These are phyloP conservation scores for Siniperca scherzeri DNA, from an alignment of 2,797 vertebrate genomes.

Conservation along the genomic window DNA sequence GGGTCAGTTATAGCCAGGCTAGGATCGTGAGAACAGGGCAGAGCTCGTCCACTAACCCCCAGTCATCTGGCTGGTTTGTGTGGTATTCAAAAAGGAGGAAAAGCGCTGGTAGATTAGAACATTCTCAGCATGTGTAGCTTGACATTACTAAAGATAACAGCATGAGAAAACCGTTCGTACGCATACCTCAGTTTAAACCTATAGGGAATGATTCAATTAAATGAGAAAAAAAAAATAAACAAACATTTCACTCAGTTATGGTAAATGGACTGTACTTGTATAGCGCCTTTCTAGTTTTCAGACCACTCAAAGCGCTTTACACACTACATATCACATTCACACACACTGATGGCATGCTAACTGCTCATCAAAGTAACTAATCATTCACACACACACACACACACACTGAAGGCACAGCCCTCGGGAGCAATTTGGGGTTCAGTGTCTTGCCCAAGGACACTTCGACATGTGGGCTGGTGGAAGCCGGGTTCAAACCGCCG, in stretches of 20 bases:
- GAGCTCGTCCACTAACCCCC: slow-evolving; percentile 84
- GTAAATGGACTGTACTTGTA: no score
- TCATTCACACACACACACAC: no score
- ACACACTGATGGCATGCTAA: no score
- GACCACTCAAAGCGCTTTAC: no score
- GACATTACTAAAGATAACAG: slow-evolving; percentile 97
- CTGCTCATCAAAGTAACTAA: no score
- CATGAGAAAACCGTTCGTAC: slow-evolving; percentile 96
- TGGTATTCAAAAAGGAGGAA: slow-evolving; percentile 88
- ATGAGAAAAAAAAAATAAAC: slow-evolving; percentile 80
- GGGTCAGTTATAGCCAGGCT: slow-evolving; percentile 86
- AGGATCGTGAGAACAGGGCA: slow-evolving; percentile 88
- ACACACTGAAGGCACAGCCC: no score
- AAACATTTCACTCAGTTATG: slow-evolving; percentile 93
- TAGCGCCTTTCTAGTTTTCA: no score
- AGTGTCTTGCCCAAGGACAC: no score
- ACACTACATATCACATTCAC: no score
- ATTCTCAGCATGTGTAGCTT: slow-evolving; percentile 97
- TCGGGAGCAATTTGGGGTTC: no score
- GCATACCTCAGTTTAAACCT: slow-evolving; percentile 97
- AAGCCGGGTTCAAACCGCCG: no score
- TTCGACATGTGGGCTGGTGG: no score
- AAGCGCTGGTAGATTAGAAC: slow-evolving; percentile 93
- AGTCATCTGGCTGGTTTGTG: slow-evolving; percentile 88
- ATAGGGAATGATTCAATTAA: slow-evolving; percentile 93